These are phyloP conservation scores for Caerostris extrusa DNA, from an alignment of 1,140 invertebrate species.

Conservation along the genomic window DNA sequence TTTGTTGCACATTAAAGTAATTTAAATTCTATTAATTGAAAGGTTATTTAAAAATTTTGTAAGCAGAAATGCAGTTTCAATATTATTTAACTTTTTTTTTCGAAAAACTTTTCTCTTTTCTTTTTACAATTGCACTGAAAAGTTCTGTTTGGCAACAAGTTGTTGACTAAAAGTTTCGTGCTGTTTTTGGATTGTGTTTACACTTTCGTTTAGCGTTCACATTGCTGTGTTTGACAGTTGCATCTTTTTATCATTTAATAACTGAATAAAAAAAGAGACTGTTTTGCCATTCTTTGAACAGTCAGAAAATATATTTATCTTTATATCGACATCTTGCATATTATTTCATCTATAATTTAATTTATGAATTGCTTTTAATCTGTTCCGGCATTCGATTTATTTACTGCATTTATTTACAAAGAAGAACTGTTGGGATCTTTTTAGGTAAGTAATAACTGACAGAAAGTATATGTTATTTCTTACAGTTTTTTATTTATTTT, in stretches of 20 bases:
- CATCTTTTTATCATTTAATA: background rate
- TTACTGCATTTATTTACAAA: no score
- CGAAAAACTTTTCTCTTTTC: background rate
- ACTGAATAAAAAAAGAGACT: background rate
- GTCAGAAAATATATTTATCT: background rate
- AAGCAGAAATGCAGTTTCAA: no score
- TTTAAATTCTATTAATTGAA: no score
- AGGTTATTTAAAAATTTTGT: no score
- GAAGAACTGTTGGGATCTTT: no score
- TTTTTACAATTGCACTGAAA: background rate
- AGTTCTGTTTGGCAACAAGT: background rate
- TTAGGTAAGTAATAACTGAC: no score
- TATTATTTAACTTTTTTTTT: background rate
- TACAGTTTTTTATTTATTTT: no score
- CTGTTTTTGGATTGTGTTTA: slow-evolving; percentile 16
- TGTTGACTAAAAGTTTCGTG: background rate
- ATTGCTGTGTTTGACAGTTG: background rate
- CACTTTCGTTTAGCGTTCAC: background rate
- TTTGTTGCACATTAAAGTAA: no score
- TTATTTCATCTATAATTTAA: background rate
- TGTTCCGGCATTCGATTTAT: no score
- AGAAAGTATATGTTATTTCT: no score
- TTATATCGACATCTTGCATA: background rate
- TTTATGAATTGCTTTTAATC: background rate
- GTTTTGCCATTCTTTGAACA: background rate